Conservation (phyloP, 2,113 vertebrate species). For the Benitochromis conjunctus region DNA sequence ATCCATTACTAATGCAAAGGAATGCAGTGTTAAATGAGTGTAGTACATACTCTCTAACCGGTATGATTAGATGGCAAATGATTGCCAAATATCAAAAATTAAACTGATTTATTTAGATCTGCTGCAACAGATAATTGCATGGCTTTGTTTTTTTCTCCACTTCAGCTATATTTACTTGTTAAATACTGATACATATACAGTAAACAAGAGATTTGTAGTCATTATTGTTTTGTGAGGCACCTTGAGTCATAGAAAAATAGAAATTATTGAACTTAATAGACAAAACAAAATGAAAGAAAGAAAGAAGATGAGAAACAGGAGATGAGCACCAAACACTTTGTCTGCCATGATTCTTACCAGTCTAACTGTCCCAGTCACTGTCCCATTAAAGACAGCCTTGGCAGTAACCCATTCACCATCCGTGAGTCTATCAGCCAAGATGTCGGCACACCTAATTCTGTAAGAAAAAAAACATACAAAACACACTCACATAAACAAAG, state of each 20-base stretch:
- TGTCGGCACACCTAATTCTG: conserved; percentile 71
- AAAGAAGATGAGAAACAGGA: not conserved
- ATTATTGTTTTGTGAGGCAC: not conserved
- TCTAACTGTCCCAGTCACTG: conserved; percentile 61
- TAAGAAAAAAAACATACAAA: not conserved
- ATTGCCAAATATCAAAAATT: not conserved
- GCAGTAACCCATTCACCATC: conserved; percentile 62
- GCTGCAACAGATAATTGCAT: not conserved
- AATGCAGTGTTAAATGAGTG: not conserved
- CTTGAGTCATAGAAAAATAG: not conserved
- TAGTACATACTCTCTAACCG: not conserved
- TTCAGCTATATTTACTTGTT: not conserved
- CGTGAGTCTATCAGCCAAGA: conserved; percentile 28
- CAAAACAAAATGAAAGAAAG: not conserved
- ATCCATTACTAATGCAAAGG: not conserved
- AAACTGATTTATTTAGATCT: not conserved
- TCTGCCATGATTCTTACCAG: conserved; percentile 59
- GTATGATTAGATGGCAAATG: not conserved
- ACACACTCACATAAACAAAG: not conserved
- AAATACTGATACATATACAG: not conserved
- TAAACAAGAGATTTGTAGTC: not conserved
- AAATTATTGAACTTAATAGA: not conserved
- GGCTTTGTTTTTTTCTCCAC: not conserved
- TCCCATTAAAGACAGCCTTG: conserved; percentile 53
- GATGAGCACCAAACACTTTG: not conserved